Conservation (phyloP, 2,113 vertebrate species). For the Cyphomyrus discorhynchus region DNA sequence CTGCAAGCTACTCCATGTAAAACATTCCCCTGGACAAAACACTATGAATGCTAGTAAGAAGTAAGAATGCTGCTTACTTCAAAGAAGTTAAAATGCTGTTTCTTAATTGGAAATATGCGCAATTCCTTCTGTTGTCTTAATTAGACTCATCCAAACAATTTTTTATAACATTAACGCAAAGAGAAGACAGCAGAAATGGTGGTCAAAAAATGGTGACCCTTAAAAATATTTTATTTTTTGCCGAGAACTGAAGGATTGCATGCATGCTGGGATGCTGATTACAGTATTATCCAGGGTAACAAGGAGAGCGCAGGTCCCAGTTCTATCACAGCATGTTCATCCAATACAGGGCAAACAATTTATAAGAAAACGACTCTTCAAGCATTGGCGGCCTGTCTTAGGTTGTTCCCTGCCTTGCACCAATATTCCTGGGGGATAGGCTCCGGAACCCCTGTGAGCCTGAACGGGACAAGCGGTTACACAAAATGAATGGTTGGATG, state of each 20-base stretch:
- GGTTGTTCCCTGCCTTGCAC: too few relatives aligned
- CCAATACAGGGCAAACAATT: background rate
- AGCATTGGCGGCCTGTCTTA: background rate
- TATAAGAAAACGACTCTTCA: background rate
- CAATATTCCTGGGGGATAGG: too few relatives aligned
- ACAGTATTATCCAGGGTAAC: background rate
- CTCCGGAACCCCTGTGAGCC: too few relatives aligned
- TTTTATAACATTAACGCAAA: slow-evolving; percentile 16
- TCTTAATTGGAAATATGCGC: slow-evolving; percentile 44
- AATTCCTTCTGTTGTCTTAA: slow-evolving; percentile 28
- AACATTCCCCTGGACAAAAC: slow-evolving; percentile 44
- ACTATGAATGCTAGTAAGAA: slow-evolving; percentile 64
- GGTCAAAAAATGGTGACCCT: background rate
- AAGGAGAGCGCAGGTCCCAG: background rate
- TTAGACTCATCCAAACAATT: slow-evolving; percentile 27
- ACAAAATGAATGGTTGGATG: background rate
- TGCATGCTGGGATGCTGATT: background rate
- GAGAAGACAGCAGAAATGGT: background rate
- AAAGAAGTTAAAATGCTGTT: slow-evolving; percentile 34
- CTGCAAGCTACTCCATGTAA: slow-evolving; percentile 38
- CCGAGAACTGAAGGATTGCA: background rate
- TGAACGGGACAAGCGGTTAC: too few relatives aligned
- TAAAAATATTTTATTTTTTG: background rate
- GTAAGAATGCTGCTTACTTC: slow-evolving; percentile 44
- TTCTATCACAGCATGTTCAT: background rate